phyloP scores from a whole-genome alignment of 2,888 invertebrate genomes.

The Sturmia bella region DNA sequence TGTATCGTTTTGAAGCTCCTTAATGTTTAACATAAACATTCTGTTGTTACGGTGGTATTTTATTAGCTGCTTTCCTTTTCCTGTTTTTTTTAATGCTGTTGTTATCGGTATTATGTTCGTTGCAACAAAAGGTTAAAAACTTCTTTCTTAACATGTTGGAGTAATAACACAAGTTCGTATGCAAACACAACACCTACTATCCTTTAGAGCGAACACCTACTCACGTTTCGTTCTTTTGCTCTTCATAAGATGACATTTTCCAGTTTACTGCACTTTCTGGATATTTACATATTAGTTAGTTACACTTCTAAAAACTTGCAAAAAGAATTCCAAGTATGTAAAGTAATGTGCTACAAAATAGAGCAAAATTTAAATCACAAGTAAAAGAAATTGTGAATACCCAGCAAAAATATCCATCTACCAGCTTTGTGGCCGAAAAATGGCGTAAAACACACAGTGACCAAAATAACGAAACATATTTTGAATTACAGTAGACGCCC shows the following conservation, averaged over 20 bases:
- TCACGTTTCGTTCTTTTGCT: slow-evolving; percentile 31
- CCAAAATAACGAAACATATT: too few species aligned
- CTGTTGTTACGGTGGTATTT: slow-evolving; percentile 27
- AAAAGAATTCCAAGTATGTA: background rate
- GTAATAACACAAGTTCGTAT: background rate
- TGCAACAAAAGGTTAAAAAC: slow-evolving; percentile 62
- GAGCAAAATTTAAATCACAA: too few species aligned
- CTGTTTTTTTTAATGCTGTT: slow-evolving; percentile 26
- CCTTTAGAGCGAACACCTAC: slow-evolving; percentile 57
- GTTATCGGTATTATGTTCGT: slow-evolving; percentile 29
- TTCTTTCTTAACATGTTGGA: slow-evolving; percentile 19
- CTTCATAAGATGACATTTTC: slow-evolving; percentile 58
- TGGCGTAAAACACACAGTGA: too few species aligned
- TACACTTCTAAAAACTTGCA: background rate
- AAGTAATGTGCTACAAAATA: too few species aligned
- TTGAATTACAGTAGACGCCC: too few species aligned
- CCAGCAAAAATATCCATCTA: too few species aligned
- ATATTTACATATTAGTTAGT: background rate
- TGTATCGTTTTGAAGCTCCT: background rate
- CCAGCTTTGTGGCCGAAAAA: too few species aligned
- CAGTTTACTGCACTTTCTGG: slow-evolving; percentile 48
- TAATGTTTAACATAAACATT: slow-evolving; percentile 15
- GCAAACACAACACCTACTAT: slow-evolving; percentile 52
- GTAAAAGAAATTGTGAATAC: too few species aligned
- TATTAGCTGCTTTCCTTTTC: slow-evolving; percentile 53